A percentile compares a stretch with the other conserved stretches of the same genome.
These are phyloP conservation scores for Coendou prehensilis DNA, from an alignment of 2,797 vertebrate species.

Conservation along the genomic window DNA sequence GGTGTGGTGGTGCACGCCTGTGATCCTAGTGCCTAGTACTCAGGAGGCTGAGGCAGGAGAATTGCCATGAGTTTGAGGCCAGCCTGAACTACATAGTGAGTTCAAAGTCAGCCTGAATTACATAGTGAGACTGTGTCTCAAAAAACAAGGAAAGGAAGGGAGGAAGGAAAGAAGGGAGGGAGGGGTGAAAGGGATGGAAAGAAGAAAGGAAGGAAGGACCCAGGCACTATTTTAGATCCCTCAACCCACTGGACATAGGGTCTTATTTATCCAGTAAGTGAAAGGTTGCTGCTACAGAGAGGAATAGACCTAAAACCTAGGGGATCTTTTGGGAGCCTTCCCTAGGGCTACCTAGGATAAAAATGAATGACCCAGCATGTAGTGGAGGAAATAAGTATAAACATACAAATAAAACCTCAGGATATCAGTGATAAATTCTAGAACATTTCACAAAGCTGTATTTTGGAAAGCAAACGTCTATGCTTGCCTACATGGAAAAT, in stretches of 20 bases:
- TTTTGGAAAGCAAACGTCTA: slow-evolving; percentile 59
- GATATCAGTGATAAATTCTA: background rate
- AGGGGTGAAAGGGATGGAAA: no score
- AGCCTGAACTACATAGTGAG: background rate
- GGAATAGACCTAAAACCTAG: background rate
- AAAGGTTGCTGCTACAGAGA: background rate
- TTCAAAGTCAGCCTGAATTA: background rate
- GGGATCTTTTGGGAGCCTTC: background rate
- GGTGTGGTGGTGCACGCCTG: background rate
- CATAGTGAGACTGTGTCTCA: background rate
- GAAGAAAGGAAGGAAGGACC: no score
- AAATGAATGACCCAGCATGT: background rate
- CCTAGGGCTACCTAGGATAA: background rate
- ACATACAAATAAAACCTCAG: background rate
- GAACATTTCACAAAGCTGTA: slow-evolving; percentile 27
- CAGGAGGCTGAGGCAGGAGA: background rate
- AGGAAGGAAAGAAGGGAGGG: no score
- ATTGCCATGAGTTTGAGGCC: background rate
- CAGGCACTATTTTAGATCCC: background rate
- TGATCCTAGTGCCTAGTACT: background rate
- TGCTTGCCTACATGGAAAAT: background rate
- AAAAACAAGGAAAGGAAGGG: background rate
- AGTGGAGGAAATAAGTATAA: background rate
- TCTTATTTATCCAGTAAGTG: background rate
- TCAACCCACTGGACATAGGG: background rate